Base-by-base conservation (phyloP, 2,888 invertebrate genomes). In the Tetrapedia diversipes region DNA sequence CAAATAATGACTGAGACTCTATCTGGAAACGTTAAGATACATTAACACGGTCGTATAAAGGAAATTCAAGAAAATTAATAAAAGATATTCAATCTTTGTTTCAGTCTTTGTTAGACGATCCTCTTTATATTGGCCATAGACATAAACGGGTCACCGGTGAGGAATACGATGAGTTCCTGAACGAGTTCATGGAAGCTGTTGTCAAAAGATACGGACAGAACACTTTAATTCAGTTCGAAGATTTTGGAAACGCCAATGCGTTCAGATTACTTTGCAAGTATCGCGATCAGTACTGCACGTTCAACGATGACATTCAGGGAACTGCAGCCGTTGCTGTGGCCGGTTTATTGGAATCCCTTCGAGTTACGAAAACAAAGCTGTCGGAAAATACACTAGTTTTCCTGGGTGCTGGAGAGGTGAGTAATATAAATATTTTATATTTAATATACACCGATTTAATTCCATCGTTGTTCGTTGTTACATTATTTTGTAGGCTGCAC, bases 271-370 rank as follows among this genome's bases (percentile, higher is more conserved):
- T 99, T 80, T 96, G 95, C 87, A 98, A 97, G 91, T 99, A 99
- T 92, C 95, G 98, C 49, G 93, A 97, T 87, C 91, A 94, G 88
- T 96, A 97, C 92, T 99, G 99, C 92, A 98, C 98, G 16, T 99
- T 99, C 93, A 99, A 99, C 93, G 99, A 99, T 92, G 99, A 99
- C 92, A 99, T 99, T 90, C 99, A 99, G 92, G 98, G 98, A 89
- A 98, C 99, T 4, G 99, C 99, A 2, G 94, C 98, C 6, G 99
- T 99, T 22, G 98, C 98, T 14, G 96, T 99, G 27, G 98, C 98
- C 16, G 99, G 99, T 0, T 93, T 99, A 57, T 91, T 99, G 78
- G 97, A 98, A 45, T 96, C 97, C 29, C 93, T 98, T 49, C 94
- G 96, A 74, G 92, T 98, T 85, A 98, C 98, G 14, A 95, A 96